Evolutionary conservation across 2,113 vertebrate genomes (phyloP).

Genomic region (Ornithorhynchus anatinus): DNA sequence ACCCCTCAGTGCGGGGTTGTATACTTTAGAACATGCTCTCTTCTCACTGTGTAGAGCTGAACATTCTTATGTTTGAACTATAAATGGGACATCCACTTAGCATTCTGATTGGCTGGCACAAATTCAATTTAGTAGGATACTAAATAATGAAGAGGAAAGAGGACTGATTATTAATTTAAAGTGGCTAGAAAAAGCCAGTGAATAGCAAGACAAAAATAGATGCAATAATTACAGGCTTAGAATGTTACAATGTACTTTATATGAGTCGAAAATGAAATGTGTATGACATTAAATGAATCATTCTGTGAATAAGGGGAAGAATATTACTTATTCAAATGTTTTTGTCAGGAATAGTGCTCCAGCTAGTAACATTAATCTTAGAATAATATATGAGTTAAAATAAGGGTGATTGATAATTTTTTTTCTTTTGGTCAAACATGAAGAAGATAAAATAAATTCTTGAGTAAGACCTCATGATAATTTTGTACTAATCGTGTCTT

Average conservation of each 20-base stretch:
- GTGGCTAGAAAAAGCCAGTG: slow-evolving; percentile 51
- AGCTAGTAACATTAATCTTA: slow-evolving; percentile 46
- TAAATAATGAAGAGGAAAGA: slow-evolving; percentile 67
- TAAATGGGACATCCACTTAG: slow-evolving; percentile 56
- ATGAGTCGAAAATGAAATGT: slow-evolving; percentile 73
- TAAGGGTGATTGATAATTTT: slow-evolving; percentile 13
- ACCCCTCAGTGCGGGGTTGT: too few species aligned
- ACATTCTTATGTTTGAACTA: slow-evolving; percentile 60
- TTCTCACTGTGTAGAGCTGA: slow-evolving; percentile 1
- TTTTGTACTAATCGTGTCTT: background rate
- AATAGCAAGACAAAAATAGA: slow-evolving; percentile 71
- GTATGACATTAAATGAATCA: slow-evolving; percentile 68
- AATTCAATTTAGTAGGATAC: slow-evolving; percentile 61
- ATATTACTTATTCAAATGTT: slow-evolving; percentile 50
- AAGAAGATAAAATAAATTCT: slow-evolving; percentile 3
- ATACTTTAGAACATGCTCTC: slow-evolving; percentile 48
- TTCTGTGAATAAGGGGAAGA: slow-evolving; percentile 57
- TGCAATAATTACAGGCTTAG: slow-evolving; percentile 70
- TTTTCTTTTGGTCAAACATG: slow-evolving; percentile 16
- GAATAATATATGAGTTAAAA: slow-evolving; percentile 43
- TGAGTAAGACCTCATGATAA: background rate
- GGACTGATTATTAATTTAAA: slow-evolving; percentile 70
- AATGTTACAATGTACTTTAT: slow-evolving; percentile 62
- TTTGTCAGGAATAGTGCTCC: slow-evolving; percentile 60
- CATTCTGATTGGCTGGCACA: slow-evolving; percentile 55